These are phyloP conservation scores for Pseudomyrmex cubaensis DNA, from an alignment of 1,140 invertebrate genomes.

Conservation along the genomic window DNA sequence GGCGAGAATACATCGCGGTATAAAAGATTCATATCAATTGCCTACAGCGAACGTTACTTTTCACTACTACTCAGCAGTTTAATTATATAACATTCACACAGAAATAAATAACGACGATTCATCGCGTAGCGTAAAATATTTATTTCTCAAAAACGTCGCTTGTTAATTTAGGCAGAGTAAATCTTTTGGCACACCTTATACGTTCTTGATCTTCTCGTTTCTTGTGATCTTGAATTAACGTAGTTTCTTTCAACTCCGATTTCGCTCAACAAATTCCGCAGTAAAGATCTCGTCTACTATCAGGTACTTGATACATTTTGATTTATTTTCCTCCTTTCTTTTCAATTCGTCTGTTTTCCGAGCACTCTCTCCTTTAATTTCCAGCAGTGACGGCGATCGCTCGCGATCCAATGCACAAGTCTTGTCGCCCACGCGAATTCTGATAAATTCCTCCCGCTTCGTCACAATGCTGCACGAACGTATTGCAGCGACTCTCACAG, in stretches of 20 bases:
- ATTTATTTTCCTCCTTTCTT: neutral
- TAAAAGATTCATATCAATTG: constrained; percentile 41
- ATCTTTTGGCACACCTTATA: neutral
- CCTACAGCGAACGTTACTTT: neutral
- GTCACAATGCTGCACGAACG: constrained; percentile 17
- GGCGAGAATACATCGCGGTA: constrained; percentile 10
- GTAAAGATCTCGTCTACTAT: constrained; percentile 17
- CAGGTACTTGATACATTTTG: constrained; percentile 37
- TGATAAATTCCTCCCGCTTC: constrained; percentile 17
- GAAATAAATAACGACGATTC: constrained; percentile 24
- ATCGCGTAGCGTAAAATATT: constrained; percentile 13
- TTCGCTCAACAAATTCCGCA: neutral
- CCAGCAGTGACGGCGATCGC: constrained; percentile 11
- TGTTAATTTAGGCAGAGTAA: neutral
- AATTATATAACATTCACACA: constrained; percentile 24
- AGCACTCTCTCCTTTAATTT: constrained; percentile 28
- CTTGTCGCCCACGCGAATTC: constrained; percentile 43
- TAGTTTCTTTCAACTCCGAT: neutral
- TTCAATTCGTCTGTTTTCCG: neutral
- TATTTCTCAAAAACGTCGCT: neutral
- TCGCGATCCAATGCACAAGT: constrained; percentile 37
- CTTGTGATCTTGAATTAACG: neutral
- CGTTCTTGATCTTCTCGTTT: neutral
- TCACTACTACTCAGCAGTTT: neutral
- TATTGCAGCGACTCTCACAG: neutral